Conservation (phyloP, 2,888 invertebrate species). For the Drepanosiphum platanoidis region DNA sequence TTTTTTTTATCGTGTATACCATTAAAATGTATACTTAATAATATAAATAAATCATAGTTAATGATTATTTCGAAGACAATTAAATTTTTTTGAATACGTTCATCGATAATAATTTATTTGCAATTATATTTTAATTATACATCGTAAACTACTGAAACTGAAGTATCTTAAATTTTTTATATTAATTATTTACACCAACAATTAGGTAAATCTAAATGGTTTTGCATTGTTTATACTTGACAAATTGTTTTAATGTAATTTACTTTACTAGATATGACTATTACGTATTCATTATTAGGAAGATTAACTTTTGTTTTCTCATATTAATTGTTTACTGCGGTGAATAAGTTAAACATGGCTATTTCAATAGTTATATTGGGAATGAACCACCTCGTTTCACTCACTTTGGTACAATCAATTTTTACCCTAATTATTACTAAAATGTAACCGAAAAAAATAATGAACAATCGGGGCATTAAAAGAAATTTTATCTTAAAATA, state of each 20-base stretch:
- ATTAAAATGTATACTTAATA: no score
- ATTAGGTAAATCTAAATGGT: not conserved
- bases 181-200: not conserved
- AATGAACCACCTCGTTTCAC: not conserved
- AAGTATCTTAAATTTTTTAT: not conserved
- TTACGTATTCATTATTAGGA: not conserved
- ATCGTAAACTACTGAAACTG: no score
- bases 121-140: conserved; percentile 1
- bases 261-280: no score
- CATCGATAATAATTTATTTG: not conserved
- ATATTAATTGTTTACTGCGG: not conserved
- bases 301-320: not conserved
- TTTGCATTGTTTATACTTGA: not conserved
- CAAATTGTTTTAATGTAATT: not conserved
- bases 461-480: no score
- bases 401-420: no score
- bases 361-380: not conserved
- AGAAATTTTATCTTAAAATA: no score
- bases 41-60: not conserved
- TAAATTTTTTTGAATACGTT: not conserved
- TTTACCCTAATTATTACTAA: no score
- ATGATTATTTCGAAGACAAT: not conserved
- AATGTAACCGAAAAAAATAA: no score
- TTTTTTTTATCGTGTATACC: not conserved
- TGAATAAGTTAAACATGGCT: not conserved